Evolutionary conservation across 2,888 invertebrate genomes (phyloP).

Genomic region (Torymus auratus): DNA sequence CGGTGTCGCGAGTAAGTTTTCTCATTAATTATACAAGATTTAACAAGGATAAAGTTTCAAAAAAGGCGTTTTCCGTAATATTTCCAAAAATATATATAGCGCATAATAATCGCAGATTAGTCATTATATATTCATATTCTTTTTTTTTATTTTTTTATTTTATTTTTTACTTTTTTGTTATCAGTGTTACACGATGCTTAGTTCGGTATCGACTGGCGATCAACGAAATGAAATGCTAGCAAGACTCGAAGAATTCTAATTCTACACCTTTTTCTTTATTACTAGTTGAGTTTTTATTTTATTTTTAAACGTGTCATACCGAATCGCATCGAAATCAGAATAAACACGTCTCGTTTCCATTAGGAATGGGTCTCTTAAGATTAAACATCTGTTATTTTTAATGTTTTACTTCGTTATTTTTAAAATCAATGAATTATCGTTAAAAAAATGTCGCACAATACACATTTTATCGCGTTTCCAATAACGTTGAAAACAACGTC

Average conservation of each 20-base stretch:
- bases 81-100: slow-evolving; percentile 55
- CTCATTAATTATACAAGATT: slow-evolving; percentile 63
- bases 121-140: background rate
- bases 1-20: slow-evolving; percentile 29
- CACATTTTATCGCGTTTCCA: too few relatives aligned
- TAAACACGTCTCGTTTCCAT: background rate
- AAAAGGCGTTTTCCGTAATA: slow-evolving; percentile 57
- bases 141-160: too few relatives aligned
- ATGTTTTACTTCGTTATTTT: slow-evolving; percentile 19
- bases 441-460: too few relatives aligned
- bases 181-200: slow-evolving; percentile 20
- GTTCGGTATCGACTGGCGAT: slow-evolving; percentile 36
- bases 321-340: slow-evolving; percentile 38
- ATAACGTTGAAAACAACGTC: too few relatives aligned
- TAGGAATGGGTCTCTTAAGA: slow-evolving; percentile 25
- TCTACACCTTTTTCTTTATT: slow-evolving; percentile 30
- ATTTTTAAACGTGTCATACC: background rate
- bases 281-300: slow-evolving; percentile 19
- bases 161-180: slow-evolving; percentile 42
- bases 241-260: slow-evolving; percentile 28
- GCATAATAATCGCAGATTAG: slow-evolving; percentile 52
- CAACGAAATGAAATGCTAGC: slow-evolving; percentile 36
- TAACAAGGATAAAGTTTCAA: slow-evolving; percentile 65
- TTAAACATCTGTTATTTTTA: slow-evolving; percentile 47
- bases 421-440: background rate